Evolutionary conservation across 2,797 vertebrate species (phyloP), one percentile per base, ranked within the genome.

Genomic region (Heliangelus exortis): DNA sequence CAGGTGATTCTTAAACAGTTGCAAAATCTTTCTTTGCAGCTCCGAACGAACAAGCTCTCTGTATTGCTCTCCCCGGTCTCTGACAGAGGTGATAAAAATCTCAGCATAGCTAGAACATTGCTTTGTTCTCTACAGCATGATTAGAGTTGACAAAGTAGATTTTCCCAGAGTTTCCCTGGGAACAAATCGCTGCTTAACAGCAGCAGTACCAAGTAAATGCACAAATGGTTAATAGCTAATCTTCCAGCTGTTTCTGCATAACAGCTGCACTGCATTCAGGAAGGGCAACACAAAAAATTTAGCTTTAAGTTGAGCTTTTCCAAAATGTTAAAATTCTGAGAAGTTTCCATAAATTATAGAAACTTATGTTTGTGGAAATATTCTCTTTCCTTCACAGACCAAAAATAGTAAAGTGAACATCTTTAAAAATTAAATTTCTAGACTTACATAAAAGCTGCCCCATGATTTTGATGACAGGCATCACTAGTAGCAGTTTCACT

Each of bases 31-130:
- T 53, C 33, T 65, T 78, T 50, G 15, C 19, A 59, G 51, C 19
- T 81, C 51, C 45, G 61, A 65, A 55, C 26, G 25, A 29, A 53
- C 5, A 34, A 73, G 19, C 18, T 31, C 43, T n/a, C 19, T 50
- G 29, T 48, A 45, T 36, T 53, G 68, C 57, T 87, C 31, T 65
- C 25, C 29, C 63, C 63, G 76, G 57, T 33, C 65, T 80, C 87
- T 80, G 69, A 75, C 62, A 88, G 1, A 3, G 54, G 54, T 86
- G 80, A 90, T 92, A 91, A 92, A 94, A 93, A 63, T n/a, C 76
- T 51, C 62, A 45, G 67, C 25, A 15, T 34, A 69, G 48, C 48
- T 59, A 68, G 67, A 93, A 90, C 29, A 41, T 55, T 91, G 48
- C 51, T 69, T 62, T 73, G 23, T 45, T 79, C 41, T 65, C 51